A percentile compares a stretch with the other conserved stretches of the same genome.
These are phyloP conservation scores for Phenganax marumi DNA, from an alignment of 92 coral and sea anemone species.

Conservation along the genomic window DNA sequence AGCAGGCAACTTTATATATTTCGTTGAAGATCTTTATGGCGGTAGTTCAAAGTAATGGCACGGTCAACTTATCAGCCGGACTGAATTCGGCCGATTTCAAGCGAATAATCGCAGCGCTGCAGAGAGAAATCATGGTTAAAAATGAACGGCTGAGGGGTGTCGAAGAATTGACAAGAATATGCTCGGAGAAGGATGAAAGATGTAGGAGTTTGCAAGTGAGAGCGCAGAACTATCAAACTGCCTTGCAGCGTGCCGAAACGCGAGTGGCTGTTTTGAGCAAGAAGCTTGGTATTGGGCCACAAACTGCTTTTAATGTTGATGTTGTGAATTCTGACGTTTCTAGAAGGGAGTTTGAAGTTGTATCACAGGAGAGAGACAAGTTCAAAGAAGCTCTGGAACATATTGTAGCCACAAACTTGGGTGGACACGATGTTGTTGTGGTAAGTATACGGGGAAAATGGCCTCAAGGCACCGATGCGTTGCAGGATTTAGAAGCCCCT, in stretches of 20 bases:
- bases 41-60: neutral
- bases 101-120: conserved; percentile 10
- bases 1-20: no score
- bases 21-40: no score
- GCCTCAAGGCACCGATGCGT: no score
- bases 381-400: conserved; percentile 25
- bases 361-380: conserved; percentile 4
- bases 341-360: conserved; percentile 10
- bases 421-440: conserved; percentile 61
- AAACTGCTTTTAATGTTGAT: conserved; percentile 11
- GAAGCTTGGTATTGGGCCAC: conserved; percentile 18
- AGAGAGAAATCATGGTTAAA: neutral
- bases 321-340: conserved; percentile 20
- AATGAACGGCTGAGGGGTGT: conserved; percentile 29
- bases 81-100: neutral
- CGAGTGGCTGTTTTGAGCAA: conserved; percentile 20
- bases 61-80: neutral
- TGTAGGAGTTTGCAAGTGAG: neutral
- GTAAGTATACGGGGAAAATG: conserved; percentile 44
- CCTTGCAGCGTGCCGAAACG: conserved; percentile 28
- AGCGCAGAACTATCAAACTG: conserved; percentile 3
- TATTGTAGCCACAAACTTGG: conserved; percentile 54
- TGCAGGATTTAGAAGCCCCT: no score
- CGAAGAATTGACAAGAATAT: neutral
- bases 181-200: neutral